phyloP scores from a whole-genome alignment of 2,797 vertebrate genomes.

The Cossypha niveicapilla region DNA sequence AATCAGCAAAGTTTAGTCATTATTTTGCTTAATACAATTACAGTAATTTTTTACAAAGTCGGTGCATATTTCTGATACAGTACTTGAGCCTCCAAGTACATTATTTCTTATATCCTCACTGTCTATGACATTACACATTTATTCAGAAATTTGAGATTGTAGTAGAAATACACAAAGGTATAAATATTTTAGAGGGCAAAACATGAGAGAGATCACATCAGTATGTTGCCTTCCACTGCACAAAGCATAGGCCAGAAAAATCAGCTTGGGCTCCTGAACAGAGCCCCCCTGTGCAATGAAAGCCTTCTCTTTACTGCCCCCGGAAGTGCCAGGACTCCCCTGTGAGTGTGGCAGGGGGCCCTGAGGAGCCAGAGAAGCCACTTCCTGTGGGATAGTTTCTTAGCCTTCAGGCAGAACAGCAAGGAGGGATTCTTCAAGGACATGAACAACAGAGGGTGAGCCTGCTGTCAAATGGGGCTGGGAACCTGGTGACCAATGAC shows the following conservation, averaged over 20 bases:
- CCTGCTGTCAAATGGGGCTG: background rate
- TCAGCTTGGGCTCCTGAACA: background rate
- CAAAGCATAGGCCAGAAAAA: conserved; percentile 31
- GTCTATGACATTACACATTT: conserved; percentile 27
- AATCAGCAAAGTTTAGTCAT: conserved; percentile 46
- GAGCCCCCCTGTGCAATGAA: background rate
- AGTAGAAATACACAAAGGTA: conserved; percentile 3
- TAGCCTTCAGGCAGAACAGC: background rate
- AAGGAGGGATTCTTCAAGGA: background rate
- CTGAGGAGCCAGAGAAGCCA: background rate
- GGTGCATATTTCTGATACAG: conserved; percentile 56
- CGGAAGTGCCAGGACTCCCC: background rate
- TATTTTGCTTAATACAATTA: conserved; percentile 66
- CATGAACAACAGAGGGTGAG: background rate
- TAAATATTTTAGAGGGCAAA: conserved; percentile 40
- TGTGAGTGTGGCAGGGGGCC: background rate
- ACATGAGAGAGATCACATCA: background rate
- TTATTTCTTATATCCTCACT: conserved; percentile 47
- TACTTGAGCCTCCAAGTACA: conserved; percentile 49
- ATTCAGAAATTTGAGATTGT: conserved; percentile 30
- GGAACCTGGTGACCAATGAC: background rate
- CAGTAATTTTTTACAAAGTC: conserved; percentile 36
- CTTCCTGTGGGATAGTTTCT: background rate
- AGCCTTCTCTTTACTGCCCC: background rate
- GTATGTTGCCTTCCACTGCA: conserved; percentile 39